Conservation (phyloP, 2,113 vertebrate species). For the Microcebus ravelobensis region DNA sequence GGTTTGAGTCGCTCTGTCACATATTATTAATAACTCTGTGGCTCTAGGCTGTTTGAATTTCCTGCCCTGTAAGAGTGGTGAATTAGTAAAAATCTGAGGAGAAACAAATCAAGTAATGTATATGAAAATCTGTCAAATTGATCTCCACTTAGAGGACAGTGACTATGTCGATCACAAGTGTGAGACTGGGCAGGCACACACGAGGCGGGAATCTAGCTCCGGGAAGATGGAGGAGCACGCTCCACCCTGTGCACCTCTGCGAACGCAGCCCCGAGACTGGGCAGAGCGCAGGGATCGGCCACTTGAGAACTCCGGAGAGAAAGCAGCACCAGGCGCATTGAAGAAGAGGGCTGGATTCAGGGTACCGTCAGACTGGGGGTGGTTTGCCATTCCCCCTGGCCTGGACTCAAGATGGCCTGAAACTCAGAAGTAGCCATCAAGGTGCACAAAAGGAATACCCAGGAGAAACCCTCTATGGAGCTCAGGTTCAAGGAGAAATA, state of each 20-base stretch:
- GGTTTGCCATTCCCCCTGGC: not conserved
- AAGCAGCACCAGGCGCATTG: rapidly evolving
- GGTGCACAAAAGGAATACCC: not conserved
- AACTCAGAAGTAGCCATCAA: not conserved
- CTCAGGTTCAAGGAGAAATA: not conserved
- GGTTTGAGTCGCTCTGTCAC: not conserved
- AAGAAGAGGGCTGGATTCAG: not conserved
- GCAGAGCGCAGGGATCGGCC: rapidly evolving
- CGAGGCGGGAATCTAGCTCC: not conserved
- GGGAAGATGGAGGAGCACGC: rapidly evolving
- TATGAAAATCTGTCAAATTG: not conserved
- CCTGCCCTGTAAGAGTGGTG: not conserved
- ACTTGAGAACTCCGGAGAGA: not conserved
- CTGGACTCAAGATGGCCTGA: not conserved
- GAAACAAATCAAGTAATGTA: not conserved
- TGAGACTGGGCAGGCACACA: not conserved
- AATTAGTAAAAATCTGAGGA: not conserved
- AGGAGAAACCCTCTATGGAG: not conserved
- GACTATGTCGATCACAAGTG: no score
- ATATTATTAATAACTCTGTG: not conserved
- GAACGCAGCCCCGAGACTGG: rapidly evolving
- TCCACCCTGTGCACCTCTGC: rapidly evolving
- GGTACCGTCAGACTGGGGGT: rapidly evolving
- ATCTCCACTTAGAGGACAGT: not conserved
- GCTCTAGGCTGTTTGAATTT: not conserved